Evolutionary conservation across 2,888 invertebrate species (phyloP), one percentile per base, ranked within the genome.

Genomic region (Rhamnusium bicolor): DNA sequence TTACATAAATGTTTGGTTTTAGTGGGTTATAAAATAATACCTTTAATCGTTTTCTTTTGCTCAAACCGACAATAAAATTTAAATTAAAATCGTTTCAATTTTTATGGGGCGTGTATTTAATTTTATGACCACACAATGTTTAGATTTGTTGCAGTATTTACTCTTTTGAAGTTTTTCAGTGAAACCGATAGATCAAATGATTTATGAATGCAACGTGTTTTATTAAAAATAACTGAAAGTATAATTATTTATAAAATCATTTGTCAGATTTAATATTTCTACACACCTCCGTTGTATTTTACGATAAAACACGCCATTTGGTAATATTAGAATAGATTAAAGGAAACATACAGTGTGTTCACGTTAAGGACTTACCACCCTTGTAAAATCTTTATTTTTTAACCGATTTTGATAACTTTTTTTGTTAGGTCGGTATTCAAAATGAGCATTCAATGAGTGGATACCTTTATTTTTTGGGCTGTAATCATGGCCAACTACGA

Each of bases 1-100:
- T 76, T 76, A 73, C 73, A 76, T 76, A 73, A 73, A 73, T 76
- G 69, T 73, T 76, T 73, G 69, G 73, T 72, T 76, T 72, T 68
- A 69, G 73, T 69, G 76, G 70, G 63, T 69, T 29, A 70, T 70
- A 71, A 76, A 72, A 73, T 69, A 71, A 76, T 76, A 71, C 73
- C 75, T 71, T 73, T 76, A 73, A 76, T 76, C 69, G 73, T 40
- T 53, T 70, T 70, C 73, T 73, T 76, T 70, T 69, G 61, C 60
- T 58, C 61, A 60, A 60, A 19, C 70, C 72, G 71, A 61, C 63
- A 68, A 72, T 75, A 73, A 76, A 76, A 76, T 74, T 74, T 76
- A 71, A 76, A 76, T 74, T 72, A 74, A 74, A 74, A 74, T 74
- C 74, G 71, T 74, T 69, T 71, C 69, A 69, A 56, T 76, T 76